phyloP scores from a whole-genome alignment of 2,113 vertebrate genomes.

The Stercorarius parasiticus region DNA sequence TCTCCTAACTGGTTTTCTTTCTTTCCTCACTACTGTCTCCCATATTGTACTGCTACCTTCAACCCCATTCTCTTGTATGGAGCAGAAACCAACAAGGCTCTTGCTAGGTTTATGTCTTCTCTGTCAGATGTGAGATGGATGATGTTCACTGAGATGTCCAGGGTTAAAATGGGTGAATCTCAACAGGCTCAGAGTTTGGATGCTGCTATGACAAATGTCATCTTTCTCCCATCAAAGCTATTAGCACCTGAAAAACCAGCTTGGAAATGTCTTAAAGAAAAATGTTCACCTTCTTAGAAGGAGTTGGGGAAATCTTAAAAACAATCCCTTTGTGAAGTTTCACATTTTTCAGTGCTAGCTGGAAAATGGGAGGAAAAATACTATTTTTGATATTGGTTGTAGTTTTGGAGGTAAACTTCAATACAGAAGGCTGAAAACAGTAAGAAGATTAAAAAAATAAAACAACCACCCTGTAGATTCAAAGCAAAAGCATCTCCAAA shows the following conservation, averaged over 20 bases:
- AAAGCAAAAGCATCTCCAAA: slow-evolving; percentile 16
- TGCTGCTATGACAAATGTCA: background rate
- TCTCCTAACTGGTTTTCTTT: background rate
- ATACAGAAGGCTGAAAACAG: background rate
- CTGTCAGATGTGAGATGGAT: slow-evolving; percentile 31
- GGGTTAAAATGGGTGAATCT: slow-evolving; percentile 58
- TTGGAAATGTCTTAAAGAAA: background rate
- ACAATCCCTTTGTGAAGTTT: background rate
- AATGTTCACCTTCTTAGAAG: background rate
- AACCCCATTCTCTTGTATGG: slow-evolving; percentile 55
- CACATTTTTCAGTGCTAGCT: background rate
- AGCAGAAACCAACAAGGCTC: slow-evolving; percentile 68
- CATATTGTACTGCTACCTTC: background rate
- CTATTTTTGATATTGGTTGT: background rate
- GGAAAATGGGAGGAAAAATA: slow-evolving; percentile 13
- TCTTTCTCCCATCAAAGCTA: background rate
- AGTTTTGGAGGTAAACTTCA: slow-evolving; percentile 7
- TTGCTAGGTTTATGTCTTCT: background rate
- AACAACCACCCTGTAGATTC: background rate
- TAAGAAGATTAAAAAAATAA: background rate
- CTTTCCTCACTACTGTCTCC: background rate
- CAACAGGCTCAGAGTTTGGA: slow-evolving; percentile 27
- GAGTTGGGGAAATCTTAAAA: background rate
- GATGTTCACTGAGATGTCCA: slow-evolving; percentile 33
- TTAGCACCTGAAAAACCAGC: background rate